These are phyloP conservation scores for Drosophila paramelanica DNA, from an alignment of 2,888 invertebrate genomes.

Conservation along the genomic window DNA sequence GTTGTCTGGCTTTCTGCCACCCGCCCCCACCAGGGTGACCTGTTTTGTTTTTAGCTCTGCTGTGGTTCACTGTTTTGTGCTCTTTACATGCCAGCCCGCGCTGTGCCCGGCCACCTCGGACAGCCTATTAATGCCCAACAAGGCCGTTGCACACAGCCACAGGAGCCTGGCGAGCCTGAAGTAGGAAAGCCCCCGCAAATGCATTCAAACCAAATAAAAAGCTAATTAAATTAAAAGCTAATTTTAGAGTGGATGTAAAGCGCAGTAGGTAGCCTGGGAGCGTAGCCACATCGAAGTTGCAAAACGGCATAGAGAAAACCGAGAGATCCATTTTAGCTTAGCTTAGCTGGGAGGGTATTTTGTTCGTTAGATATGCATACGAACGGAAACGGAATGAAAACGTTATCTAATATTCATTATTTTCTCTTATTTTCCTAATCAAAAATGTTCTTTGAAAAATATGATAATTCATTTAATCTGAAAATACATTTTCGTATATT, in stretches of 20 bases:
- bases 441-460: too few relatives aligned
- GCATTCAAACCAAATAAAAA: constrained; percentile 73
- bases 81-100: constrained; percentile 7
- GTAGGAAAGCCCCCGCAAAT: constrained; percentile 32
- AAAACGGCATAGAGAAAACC: background rate
- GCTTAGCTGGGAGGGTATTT: background rate
- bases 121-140: constrained; percentile 36
- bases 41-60: constrained; percentile 45
- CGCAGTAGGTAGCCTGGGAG: constrained; percentile 17
- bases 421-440: too few relatives aligned
- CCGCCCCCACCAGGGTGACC: constrained; percentile 16
- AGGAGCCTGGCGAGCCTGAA: constrained; percentile 11
- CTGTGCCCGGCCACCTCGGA: background rate
- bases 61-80: constrained; percentile 7
- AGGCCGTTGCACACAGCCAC: constrained; percentile 27
- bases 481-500: too few relatives aligned
- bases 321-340: background rate
- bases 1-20: constrained; percentile 11
- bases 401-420: too few relatives aligned
- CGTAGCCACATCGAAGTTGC: constrained; percentile 27
- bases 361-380: background rate
- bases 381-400: too few relatives aligned
- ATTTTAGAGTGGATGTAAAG: constrained; percentile 65
- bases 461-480: too few relatives aligned
- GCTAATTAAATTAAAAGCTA: constrained; percentile 78